A percentile compares a stretch with the other conserved stretches of the same genome.
These are phyloP conservation scores for Marmota monax DNA, from an alignment of 2,113 vertebrate species.

Conservation along the genomic window DNA sequence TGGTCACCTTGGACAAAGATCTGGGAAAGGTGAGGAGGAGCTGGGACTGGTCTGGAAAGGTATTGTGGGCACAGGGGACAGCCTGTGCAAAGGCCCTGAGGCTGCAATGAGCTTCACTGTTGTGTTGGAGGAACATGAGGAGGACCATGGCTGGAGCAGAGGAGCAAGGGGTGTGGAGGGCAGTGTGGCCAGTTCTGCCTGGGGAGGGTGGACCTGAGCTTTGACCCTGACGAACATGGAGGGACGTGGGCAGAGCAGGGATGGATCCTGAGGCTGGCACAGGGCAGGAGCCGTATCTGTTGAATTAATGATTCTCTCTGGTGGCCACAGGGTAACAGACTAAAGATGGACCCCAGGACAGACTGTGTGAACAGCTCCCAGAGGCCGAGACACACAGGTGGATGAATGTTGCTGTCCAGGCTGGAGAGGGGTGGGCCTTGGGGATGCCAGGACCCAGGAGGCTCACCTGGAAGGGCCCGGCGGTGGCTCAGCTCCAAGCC, in stretches of 20 bases:
- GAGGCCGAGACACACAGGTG: neutral
- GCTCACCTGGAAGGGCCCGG: slow-evolving; percentile 69
- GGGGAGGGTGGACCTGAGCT: neutral
- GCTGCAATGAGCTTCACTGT: neutral
- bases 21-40: no score
- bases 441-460: neutral
- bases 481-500: neutral
- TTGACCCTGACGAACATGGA: neutral
- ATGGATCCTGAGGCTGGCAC: no score
- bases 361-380: no score
- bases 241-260: no score
- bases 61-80: neutral
- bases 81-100: neutral
- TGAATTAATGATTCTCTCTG: neutral
- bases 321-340: neutral
- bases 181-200: no score
- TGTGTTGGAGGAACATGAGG: neutral
- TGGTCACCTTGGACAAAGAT: neutral
- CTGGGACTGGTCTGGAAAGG: neutral
- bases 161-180: neutral
- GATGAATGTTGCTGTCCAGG: neutral
- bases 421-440: neutral
- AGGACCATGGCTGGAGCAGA: neutral
- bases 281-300: neutral
- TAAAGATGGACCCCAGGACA: no score